phyloP scores from a whole-genome alignment of 2,888 invertebrate species.

The Amitus sp. region DNA sequence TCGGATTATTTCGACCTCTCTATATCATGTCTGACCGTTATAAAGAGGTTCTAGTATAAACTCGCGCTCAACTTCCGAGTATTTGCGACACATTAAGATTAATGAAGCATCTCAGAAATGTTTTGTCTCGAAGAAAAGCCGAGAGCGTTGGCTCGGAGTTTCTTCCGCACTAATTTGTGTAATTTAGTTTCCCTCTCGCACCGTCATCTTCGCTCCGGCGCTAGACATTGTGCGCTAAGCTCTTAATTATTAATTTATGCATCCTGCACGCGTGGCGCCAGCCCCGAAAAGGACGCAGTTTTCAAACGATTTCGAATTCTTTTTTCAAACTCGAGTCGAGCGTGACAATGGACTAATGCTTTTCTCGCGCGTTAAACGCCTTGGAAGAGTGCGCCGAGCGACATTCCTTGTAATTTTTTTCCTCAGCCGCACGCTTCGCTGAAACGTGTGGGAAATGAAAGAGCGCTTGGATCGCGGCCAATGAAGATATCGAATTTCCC shows the following conservation, averaged over 20 bases:
- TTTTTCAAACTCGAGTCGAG: not conserved
- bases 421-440: slow-evolving; percentile 5
- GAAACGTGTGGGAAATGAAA: slow-evolving; percentile 20
- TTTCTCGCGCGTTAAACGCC: slow-evolving; percentile 1
- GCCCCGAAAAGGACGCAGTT: not conserved
- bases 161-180: slow-evolving; percentile 29
- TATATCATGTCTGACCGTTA: no score
- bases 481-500: slow-evolving; percentile 26
- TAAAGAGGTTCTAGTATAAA: no score
- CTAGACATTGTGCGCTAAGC: slow-evolving; percentile 24
- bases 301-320: no score
- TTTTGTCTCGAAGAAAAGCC: slow-evolving; percentile 9
- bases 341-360: not conserved
- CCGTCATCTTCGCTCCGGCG: slow-evolving; percentile 30
- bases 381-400: slow-evolving; percentile 4
- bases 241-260: slow-evolving; percentile 37
- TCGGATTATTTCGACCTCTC: not conserved
- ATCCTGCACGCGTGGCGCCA: not conserved
- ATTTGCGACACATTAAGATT: slow-evolving; percentile 19
- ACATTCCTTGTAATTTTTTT: slow-evolving; percentile 8
- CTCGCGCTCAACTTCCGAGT: no score
- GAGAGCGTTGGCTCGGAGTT: no score
- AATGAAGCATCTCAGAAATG: slow-evolving; percentile 29
- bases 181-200: slow-evolving; percentile 35
- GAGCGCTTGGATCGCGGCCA: slow-evolving; percentile 20